Conservation (phyloP, 2,797 vertebrate species). For the Fringilla coelebs region DNA sequence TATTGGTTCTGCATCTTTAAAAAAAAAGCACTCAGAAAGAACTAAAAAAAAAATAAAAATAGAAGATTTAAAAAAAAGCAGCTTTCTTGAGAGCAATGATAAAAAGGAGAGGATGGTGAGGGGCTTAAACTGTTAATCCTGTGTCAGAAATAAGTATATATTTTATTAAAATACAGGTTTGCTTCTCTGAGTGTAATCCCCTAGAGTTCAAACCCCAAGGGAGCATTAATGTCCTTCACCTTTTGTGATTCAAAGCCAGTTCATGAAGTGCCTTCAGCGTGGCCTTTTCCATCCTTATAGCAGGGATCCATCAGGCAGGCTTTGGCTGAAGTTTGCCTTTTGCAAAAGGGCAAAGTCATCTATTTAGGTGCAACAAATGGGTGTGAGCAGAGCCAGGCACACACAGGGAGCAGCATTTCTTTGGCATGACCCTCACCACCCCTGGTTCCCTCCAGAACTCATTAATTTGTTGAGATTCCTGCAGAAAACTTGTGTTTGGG, state of each 20-base stretch:
- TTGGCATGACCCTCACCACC: neutral
- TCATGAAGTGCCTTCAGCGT: neutral
- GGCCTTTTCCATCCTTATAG: neutral
- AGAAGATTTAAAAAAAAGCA: neutral
- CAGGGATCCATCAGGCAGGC: neutral
- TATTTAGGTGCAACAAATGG: neutral
- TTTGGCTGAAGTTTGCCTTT: neutral
- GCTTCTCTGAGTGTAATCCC: neutral
- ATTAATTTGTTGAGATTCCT: neutral
- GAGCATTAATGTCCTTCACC: neutral
- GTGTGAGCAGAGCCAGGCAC: neutral
- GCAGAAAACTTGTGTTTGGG: neutral
- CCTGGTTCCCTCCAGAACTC: neutral
- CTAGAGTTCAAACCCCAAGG: neutral
- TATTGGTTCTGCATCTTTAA: neutral
- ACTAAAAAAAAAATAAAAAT: neutral
- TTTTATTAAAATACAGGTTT: neutral
- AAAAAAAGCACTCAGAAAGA: neutral
- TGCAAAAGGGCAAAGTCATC: neutral
- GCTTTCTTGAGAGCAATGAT: neutral
- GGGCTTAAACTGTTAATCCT: neutral
- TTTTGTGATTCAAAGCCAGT: neutral
- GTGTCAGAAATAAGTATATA: neutral
- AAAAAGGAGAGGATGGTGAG: neutral
- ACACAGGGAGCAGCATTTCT: neutral